Percentiles rank a stretch among this genome's conserved stretches.
Evolutionary conservation across 2,797 vertebrate genomes (phyloP).

Genomic region (Buphagus erythrorhynchus): DNA sequence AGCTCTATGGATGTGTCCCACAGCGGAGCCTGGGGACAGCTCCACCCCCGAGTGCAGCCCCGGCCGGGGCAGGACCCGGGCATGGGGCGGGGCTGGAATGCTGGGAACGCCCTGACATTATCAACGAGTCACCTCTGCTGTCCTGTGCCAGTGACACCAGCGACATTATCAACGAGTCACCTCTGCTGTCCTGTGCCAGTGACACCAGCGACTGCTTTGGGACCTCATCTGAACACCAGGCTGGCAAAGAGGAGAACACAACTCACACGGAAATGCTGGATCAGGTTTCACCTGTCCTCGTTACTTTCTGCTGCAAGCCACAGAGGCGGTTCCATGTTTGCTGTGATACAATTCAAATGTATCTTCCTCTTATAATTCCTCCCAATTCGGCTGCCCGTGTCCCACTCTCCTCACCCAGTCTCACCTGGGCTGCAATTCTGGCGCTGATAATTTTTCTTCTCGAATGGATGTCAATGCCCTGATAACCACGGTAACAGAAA

Average conservation of each 20-base stretch:
- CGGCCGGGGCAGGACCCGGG: neutral
- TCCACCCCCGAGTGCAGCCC: neutral
- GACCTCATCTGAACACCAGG: neutral
- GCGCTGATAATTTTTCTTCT: neutral
- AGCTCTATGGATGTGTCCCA: neutral
- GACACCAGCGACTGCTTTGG: fast-evolving
- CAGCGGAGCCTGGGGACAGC: neutral
- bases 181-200: neutral
- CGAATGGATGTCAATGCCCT: neutral
- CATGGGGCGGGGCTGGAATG: neutral
- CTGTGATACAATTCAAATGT: neutral
- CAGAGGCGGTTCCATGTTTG: neutral
- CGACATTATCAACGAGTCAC: neutral
- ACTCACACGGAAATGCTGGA: neutral
- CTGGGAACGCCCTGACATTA: fast-evolving
- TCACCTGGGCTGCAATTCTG: neutral
- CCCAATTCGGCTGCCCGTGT: neutral
- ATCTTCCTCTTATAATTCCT: neutral
- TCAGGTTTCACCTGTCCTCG: neutral
- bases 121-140: neutral
- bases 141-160: fast-evolving
- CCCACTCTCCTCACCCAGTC: neutral
- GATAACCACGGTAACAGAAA: neutral
- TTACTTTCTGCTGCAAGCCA: neutral
- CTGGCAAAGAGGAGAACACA: neutral